Evolutionary conservation across 2,113 vertebrate species (phyloP).

Genomic region (Rhizomys pruinosus): DNA sequence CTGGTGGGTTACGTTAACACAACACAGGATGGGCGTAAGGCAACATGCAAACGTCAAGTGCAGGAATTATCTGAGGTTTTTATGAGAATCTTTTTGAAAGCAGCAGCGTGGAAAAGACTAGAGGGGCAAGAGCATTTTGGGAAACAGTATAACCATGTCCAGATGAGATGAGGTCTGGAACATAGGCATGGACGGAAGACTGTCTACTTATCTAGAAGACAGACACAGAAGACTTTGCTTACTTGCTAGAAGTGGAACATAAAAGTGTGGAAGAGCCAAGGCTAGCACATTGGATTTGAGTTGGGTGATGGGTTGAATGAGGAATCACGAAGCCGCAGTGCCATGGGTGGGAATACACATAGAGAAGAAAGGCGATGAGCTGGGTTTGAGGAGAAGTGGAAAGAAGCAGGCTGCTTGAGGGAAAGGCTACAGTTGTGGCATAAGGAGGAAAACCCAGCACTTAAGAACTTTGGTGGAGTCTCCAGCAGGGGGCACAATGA

Average conservation of each 20-base stretch:
- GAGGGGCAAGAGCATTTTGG: too few species aligned
- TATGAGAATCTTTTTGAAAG: neutral
- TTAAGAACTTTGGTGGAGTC: neutral
- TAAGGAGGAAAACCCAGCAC: neutral
- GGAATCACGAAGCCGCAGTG: neutral
- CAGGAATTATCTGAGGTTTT: neutral
- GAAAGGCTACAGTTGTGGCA: neutral
- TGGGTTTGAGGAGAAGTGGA: neutral
- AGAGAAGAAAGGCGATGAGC: neutral
- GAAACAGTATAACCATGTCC: neutral
- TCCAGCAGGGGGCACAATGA: neutral
- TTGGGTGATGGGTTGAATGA: neutral
- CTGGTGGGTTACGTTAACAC: neutral
- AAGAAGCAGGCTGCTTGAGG: neutral
- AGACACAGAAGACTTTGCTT: neutral
- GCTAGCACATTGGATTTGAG: neutral
- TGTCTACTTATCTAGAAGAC: neutral
- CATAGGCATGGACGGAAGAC: accelerated
- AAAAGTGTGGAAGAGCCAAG: neutral
- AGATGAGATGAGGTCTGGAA: neutral
- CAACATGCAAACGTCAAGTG: too few species aligned
- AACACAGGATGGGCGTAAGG: neutral
- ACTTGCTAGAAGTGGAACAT: neutral
- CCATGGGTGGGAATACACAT: neutral
- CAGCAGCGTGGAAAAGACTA: neutral